Conservation (phyloP, 2,113 vertebrate genomes). For the Pseudolaguvia tuberculata region DNA sequence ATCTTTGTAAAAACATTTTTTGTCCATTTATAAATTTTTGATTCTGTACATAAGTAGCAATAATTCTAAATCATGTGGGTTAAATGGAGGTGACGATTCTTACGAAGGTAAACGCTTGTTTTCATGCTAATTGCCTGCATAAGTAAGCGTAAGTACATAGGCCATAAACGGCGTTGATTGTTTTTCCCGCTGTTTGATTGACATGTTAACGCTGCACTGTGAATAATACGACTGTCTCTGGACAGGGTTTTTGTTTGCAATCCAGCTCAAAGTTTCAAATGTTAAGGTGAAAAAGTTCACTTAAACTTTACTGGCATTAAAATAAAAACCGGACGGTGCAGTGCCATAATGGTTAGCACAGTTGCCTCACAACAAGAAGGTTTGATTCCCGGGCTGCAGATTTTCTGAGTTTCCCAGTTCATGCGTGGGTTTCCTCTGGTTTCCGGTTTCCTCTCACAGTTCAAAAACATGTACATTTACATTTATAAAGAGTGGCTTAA, state of each 20-base stretch:
- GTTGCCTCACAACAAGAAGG: too few species aligned
- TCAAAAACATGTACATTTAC: too few species aligned
- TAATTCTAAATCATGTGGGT: not conserved
- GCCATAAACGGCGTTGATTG: conserved; percentile 4
- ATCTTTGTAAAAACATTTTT: too few species aligned
- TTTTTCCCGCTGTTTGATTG: not conserved
- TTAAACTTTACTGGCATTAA: not conserved
- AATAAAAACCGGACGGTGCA: too few species aligned
- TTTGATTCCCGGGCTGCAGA: too few species aligned
- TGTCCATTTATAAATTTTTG: too few species aligned
- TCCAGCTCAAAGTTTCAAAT: not conserved
- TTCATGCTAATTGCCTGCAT: conserved; percentile 12
- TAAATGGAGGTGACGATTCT: not conserved
- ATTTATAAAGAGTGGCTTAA: too few species aligned
- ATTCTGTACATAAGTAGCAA: not conserved
- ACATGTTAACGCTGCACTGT: not conserved
- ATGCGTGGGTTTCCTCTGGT: too few species aligned
- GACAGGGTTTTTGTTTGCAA: not conserved
- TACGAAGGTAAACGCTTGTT: not conserved
- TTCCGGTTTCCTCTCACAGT: too few species aligned
- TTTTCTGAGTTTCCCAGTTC: too few species aligned
- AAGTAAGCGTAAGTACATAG: not conserved
- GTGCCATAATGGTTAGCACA: too few species aligned
- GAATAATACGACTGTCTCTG: not conserved
- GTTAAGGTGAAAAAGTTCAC: not conserved